Conservation (phyloP, 2,797 vertebrate species). For the Argentina silus region DNA sequence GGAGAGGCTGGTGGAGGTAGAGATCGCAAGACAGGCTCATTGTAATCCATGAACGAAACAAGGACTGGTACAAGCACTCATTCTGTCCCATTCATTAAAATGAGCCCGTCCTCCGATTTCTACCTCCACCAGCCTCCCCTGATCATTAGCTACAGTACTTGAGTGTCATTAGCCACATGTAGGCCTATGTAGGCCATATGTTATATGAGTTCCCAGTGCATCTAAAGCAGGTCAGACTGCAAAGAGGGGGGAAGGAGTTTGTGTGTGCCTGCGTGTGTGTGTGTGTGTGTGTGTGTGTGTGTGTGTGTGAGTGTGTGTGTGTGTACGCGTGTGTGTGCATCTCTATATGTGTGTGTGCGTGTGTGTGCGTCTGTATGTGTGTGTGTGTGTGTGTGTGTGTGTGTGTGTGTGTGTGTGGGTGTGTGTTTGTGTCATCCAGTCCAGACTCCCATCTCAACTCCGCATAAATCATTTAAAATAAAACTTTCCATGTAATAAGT, state of each 20-base stretch:
- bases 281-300: background rate
- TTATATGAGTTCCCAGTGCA: conserved; percentile 20
- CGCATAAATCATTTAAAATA: conserved; percentile 44
- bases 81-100: too few species aligned
- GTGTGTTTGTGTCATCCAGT: background rate
- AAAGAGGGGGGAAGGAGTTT: background rate
- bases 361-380: too few species aligned
- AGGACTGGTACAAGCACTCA: too few species aligned
- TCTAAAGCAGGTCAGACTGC: conserved; percentile 44
- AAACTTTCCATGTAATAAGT: conserved; percentile 5
- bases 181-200: conserved; percentile 41
- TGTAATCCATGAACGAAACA: too few species aligned
- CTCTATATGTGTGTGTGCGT: too few species aligned
- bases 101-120: too few species aligned
- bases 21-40: too few species aligned
- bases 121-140: too few species aligned
- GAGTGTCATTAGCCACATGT: conserved; percentile 38
- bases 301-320: conserved; percentile 7
- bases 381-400: background rate
- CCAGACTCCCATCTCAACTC: conserved; percentile 30
- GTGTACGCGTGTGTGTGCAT: background rate
- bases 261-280: background rate
- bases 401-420: conserved; percentile 11
- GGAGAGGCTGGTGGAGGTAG: too few species aligned
- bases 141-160: conserved; percentile 1